phyloP scores from a whole-genome alignment of 2,113 vertebrate species.

The Gallinago jamesoni region DNA sequence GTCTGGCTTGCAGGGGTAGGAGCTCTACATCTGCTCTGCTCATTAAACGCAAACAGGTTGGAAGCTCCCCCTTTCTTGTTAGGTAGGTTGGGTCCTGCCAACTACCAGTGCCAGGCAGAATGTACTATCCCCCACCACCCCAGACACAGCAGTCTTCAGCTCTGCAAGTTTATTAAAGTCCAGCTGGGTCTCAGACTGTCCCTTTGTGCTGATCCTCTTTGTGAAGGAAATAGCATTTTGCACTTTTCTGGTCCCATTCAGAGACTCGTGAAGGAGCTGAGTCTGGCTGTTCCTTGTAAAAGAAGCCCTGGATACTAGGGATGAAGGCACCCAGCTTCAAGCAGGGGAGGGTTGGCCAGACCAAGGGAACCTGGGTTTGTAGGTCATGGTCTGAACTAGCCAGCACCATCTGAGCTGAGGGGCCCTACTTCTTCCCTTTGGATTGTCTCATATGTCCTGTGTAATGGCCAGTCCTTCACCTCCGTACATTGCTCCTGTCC shows the following conservation, averaged over 20 bases:
- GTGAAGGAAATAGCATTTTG: background rate
- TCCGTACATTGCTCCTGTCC: background rate
- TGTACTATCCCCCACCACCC: too few relatives aligned
- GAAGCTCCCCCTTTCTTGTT: background rate
- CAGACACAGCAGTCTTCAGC: background rate
- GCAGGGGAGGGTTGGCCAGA: background rate
- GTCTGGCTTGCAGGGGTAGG: background rate
- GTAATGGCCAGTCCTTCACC: background rate
- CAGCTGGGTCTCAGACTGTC: background rate
- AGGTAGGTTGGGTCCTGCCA: background rate
- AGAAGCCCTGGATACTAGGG: background rate
- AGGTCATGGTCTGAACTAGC: background rate
- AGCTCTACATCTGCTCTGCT: background rate
- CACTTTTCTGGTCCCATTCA: background rate
- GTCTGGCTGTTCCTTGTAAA: background rate
- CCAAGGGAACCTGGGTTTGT: background rate
- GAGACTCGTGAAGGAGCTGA: background rate
- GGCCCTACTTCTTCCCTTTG: background rate
- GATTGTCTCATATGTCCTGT: background rate
- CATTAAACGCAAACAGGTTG: background rate
- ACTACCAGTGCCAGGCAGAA: fast-evolving
- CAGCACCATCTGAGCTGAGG: background rate
- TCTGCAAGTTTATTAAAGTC: background rate
- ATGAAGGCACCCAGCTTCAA: background rate
- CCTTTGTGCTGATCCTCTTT: background rate